These are phyloP conservation scores for Mesorhabditis belari DNA, from an alignment of 2,888 invertebrate genomes.

Conservation along the genomic window DNA sequence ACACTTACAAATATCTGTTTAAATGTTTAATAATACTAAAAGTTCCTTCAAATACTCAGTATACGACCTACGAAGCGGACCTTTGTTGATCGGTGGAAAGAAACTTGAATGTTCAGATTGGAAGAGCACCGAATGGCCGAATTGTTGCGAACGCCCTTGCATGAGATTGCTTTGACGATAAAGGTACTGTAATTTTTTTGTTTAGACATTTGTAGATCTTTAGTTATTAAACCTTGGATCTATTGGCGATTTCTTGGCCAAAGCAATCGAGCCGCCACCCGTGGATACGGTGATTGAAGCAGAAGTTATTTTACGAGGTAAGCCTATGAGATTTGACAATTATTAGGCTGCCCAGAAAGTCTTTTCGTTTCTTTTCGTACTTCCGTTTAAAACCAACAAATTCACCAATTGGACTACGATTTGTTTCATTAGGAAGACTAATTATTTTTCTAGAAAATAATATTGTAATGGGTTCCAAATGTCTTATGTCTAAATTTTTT, in stretches of 20 bases:
- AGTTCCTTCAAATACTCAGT: no score
- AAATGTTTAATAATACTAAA: no score
- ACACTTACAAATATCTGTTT: no score
- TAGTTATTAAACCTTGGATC: conserved; percentile 75
- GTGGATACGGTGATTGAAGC: conserved; percentile 96
- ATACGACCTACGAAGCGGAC: no score
- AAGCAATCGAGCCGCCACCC: conserved; percentile 86
- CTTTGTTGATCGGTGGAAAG: conserved; percentile 4
- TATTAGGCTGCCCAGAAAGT: no score
- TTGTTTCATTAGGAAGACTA: no score
- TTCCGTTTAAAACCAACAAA: neutral
- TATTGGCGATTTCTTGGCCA: conserved; percentile 87
- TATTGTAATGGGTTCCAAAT: neutral
- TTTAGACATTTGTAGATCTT: neutral
- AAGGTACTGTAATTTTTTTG: conserved; percentile 57
- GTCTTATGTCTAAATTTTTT: no score
- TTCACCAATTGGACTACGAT: no score
- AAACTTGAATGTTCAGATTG: conserved; percentile 48
- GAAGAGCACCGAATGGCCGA: conserved; percentile 84
- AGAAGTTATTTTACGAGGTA: conserved; percentile 67
- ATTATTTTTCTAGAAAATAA: no score
- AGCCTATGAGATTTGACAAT: neutral
- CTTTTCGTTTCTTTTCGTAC: neutral
- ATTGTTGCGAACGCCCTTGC: conserved; percentile 92
- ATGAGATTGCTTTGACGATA: conserved; percentile 84